These are phyloP conservation scores for Mola mola DNA, from an alignment of 2,113 vertebrate genomes.

Conservation along the genomic window DNA sequence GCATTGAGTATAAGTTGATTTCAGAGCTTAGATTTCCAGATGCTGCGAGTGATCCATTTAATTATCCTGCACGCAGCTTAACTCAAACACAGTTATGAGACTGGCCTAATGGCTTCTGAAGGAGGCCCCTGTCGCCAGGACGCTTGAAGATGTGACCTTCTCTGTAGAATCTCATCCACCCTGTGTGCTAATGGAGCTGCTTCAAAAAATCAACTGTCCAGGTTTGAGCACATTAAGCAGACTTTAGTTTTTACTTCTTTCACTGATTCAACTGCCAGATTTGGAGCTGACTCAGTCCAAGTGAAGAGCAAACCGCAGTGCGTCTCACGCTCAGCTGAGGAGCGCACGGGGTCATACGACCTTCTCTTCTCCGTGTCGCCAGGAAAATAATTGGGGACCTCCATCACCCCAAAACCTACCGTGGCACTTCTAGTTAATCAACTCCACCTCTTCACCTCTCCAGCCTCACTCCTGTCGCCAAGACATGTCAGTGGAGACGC, in stretches of 20 bases:
- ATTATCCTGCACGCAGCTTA: too few species aligned
- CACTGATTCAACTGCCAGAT: too few species aligned
- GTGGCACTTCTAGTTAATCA: constrained; percentile 33
- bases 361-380: constrained; percentile 25
- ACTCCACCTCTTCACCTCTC: constrained; percentile 26
- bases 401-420: constrained; percentile 19
- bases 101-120: neutral
- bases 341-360: too few species aligned
- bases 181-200: neutral
- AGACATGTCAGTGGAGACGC: too few species aligned
- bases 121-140: neutral
- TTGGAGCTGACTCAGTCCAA: neutral
- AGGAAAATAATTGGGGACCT: constrained; percentile 54
- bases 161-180: neutral
- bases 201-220: constrained; percentile 1
- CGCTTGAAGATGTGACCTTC: too few species aligned
- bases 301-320: constrained; percentile 23
- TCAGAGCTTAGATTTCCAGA: neutral
- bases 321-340: constrained; percentile 30
- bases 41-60: neutral
- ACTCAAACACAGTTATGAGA: neutral
- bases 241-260: too few species aligned
- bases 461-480: too few species aligned
- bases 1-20: too few species aligned
- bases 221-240: too few species aligned